A percentile compares a stretch with the other conserved stretches of the same genome.
phyloP scores from a whole-genome alignment of 2,888 invertebrate genomes.

The Gasteruption jaculator region DNA sequence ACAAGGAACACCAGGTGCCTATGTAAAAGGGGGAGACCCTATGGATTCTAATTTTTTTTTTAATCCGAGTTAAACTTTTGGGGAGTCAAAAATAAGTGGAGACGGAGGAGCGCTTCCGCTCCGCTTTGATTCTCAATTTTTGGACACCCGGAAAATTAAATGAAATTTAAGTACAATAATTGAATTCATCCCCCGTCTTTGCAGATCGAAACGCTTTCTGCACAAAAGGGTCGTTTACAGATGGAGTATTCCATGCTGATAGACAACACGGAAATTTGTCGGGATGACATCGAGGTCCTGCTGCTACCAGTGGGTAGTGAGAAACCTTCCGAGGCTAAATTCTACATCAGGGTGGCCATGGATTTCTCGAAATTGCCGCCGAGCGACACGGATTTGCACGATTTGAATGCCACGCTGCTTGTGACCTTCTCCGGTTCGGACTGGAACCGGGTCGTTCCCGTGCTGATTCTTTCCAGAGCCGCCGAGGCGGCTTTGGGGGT shows the following conservation, averaged over 20 bases:
- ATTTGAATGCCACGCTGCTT: slow-evolving; percentile 56
- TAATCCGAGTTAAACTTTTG: too few relatives aligned
- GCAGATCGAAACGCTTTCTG: slow-evolving; percentile 53
- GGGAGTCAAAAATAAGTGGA: too few relatives aligned
- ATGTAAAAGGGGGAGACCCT: too few relatives aligned
- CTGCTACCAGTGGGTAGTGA: slow-evolving; percentile 56
- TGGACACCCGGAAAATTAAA: too few relatives aligned
- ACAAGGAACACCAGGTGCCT: slow-evolving; percentile 63
- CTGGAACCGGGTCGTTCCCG: slow-evolving; percentile 49
- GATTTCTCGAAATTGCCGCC: slow-evolving; percentile 63
- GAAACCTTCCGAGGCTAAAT: slow-evolving; percentile 53
- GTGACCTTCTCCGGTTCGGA: slow-evolving; percentile 59
- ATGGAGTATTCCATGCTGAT: slow-evolving; percentile 64
- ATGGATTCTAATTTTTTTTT: too few relatives aligned
- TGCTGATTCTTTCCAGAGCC: slow-evolving; percentile 54
- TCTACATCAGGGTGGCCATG: slow-evolving; percentile 63
- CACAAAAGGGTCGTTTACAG: slow-evolving; percentile 57
- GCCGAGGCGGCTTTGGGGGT: slow-evolving; percentile 54
- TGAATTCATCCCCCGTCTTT: slow-evolving; percentile 16
- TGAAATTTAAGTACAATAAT: too few relatives aligned
- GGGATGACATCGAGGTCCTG: slow-evolving; percentile 64
- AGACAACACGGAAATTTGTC: slow-evolving; percentile 54
- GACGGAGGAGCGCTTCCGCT: too few relatives aligned
- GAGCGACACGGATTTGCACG: slow-evolving; percentile 52
- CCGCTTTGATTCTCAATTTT: too few relatives aligned